Conservation (phyloP, 2,113 vertebrate genomes). For the Talpa occidentalis region DNA sequence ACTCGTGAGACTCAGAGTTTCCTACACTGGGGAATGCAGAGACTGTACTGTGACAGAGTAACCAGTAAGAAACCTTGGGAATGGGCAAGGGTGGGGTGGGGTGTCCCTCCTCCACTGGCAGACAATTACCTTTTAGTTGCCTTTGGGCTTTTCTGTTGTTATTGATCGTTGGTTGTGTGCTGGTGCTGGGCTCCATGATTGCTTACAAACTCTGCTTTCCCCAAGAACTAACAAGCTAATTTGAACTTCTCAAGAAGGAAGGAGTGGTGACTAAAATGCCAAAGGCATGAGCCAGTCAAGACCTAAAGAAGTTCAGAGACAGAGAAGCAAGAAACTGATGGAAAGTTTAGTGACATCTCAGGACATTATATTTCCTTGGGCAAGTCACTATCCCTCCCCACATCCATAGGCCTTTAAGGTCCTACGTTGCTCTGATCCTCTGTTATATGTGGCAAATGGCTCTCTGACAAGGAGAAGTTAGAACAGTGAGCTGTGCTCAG, state of each 20-base stretch:
- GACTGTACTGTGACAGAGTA: not conserved
- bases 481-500: not conserved
- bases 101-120: rapidly evolving
- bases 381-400: not conserved
- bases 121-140: not conserved
- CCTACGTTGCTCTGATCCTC: not conserved
- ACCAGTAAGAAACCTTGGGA: not conserved
- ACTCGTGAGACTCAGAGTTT: not conserved
- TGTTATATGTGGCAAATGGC: not conserved
- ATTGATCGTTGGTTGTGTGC: not conserved
- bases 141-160: conserved; percentile 15
- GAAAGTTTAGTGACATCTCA: not conserved
- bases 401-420: not conserved
- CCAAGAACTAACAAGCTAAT: conserved; percentile 59
- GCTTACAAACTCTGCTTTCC: conserved; percentile 40
- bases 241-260: conserved; percentile 55
- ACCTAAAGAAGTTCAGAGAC: conserved; percentile 33
- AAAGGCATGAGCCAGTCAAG: not conserved
- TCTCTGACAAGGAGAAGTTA: not conserved
- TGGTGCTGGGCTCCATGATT: not conserved
- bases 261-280: conserved; percentile 64
- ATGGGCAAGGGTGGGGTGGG: not conserved
- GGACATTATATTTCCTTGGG: not conserved
- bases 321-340: conserved; percentile 21
- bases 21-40: not conserved